Conservation (phyloP, 2,113 vertebrate species). For the Corythornis vintsioides region DNA sequence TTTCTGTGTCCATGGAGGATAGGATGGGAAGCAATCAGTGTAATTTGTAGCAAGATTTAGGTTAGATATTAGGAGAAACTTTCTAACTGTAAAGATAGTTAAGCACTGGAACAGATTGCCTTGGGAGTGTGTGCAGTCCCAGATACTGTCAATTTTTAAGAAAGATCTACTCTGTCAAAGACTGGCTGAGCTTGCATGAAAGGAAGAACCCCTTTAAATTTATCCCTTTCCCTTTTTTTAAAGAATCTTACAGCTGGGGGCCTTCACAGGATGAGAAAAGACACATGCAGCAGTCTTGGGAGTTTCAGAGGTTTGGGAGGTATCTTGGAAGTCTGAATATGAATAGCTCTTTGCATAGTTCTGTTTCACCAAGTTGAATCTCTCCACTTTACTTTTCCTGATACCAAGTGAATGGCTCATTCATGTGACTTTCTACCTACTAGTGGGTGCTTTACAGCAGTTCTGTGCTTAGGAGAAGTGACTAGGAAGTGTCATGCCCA, state of each 20-base stretch:
- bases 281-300: neutral
- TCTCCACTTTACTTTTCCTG: neutral
- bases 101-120: neutral
- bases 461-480: neutral
- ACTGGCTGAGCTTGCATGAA: neutral
- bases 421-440: neutral
- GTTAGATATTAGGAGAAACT: slow-evolving; percentile 4
- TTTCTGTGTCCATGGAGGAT: neutral
- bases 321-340: neutral
- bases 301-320: neutral
- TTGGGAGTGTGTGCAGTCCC: accelerated
- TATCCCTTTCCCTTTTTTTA: neutral
- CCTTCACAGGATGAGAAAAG: neutral
- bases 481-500: neutral
- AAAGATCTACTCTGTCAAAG: neutral
- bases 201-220: neutral
- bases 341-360: neutral
- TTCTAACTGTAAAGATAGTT: neutral
- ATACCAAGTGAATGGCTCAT: neutral
- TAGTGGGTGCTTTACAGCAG: neutral
- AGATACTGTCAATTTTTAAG: neutral
- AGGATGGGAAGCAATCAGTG: neutral
- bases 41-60: slow-evolving; percentile 5
- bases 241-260: neutral
- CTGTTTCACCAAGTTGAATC: neutral